A percentile compares a stretch with the other conserved stretches of the same genome.
These are phyloP conservation scores for Vultur gryphus DNA, from an alignment of 2,797 vertebrate species.

Conservation along the genomic window DNA sequence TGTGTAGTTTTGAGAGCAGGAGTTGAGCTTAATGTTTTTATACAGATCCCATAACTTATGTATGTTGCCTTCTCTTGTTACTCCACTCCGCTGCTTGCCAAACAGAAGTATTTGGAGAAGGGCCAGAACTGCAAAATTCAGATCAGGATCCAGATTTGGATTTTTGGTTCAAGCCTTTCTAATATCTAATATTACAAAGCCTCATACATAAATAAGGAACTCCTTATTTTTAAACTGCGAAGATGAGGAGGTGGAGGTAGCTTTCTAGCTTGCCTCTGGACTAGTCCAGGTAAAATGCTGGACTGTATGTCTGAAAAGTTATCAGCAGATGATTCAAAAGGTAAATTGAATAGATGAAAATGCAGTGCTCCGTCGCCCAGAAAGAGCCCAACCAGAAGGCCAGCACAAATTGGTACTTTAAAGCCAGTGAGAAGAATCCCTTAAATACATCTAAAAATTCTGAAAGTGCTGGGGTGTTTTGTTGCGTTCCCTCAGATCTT, in stretches of 20 bases:
- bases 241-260: not conserved
- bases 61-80: conserved; percentile 60
- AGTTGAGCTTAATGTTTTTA: conserved; percentile 47
- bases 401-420: not conserved
- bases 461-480: not conserved
- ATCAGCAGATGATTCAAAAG: not conserved
- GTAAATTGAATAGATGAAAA: not conserved
- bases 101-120: conserved; percentile 61
- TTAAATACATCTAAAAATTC: not conserved
- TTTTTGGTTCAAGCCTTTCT: conserved; percentile 49
- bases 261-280: not conserved
- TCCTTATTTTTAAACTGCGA: not conserved
- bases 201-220: not conserved
- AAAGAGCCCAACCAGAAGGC: not conserved
- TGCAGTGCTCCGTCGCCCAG: not conserved
- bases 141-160: conserved; percentile 49
- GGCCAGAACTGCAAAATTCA: conserved; percentile 55
- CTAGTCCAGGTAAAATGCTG: not conserved
- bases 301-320: not conserved
- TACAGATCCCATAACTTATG: conserved; percentile 41
- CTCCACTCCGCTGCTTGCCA: conserved; percentile 19
- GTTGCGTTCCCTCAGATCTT: not conserved
- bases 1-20: not conserved
- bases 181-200: conserved; percentile 16
- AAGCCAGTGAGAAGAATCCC: not conserved